Evolutionary conservation across 1,140 invertebrate species (phyloP).

Genomic region (fruit fly (Drosophila melanogaster)): Release_6_plus_ISO1_MT NT_037436.4:13162001-13162500

Average conservation of each 20-base stretch:
- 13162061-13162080: conserved; percentile 23
- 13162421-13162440: conserved; percentile 49
- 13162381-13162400: conserved; percentile 79
- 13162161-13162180: conserved; percentile 37
- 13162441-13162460: conserved; percentile 29
- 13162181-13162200: conserved; percentile 33
- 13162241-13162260: conserved; percentile 60
- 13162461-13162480: conserved; percentile 77
- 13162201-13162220: conserved; percentile 5
- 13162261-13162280: conserved; percentile 7
- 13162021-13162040: conserved; percentile 1
- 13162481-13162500: conserved; percentile 26
- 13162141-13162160: conserved; percentile 16
- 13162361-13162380: conserved; percentile 65
- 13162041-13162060: conserved; percentile 33
- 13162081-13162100: conserved; percentile 11
- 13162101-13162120: conserved; percentile 24
- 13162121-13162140: background rate
- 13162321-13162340: conserved; percentile 19
- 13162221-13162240: conserved; percentile 18
- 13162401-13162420: conserved; percentile 76
- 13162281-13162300: conserved; percentile 61
- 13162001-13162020: conserved; percentile 12
- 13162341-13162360: conserved; percentile 61
- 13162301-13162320: conserved; percentile 72